Conservation (phyloP, 2,113 vertebrate species). For the Ahaetulla prasina region DNA sequence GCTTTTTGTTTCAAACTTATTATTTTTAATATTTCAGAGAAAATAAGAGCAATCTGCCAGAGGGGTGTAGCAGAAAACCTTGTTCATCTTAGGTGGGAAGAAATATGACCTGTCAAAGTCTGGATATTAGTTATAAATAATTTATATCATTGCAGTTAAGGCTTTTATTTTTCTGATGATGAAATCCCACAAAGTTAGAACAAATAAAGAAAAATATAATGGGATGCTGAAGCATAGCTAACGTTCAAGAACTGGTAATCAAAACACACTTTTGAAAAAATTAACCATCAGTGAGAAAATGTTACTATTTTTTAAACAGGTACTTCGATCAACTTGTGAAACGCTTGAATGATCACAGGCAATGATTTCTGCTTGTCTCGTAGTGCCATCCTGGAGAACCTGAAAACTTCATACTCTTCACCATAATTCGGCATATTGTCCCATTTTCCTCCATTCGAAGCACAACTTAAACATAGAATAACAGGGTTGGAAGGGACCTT, state of each 20-base stretch:
- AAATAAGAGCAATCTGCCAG: rapidly evolving
- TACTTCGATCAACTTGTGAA: too few relatives aligned
- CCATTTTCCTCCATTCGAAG: too few relatives aligned
- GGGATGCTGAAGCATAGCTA: not conserved
- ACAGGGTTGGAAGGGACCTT: too few relatives aligned
- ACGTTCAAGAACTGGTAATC: not conserved
- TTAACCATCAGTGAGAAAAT: too few relatives aligned
- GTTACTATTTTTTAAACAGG: too few relatives aligned
- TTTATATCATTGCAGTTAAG: not conserved
- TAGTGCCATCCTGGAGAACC: too few relatives aligned
- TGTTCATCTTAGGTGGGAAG: not conserved
- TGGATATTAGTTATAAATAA: not conserved
- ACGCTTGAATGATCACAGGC: too few relatives aligned
- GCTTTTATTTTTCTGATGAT: not conserved
- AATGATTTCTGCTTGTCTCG: too few relatives aligned
- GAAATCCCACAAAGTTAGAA: rapidly evolving
- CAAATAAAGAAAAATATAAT: not conserved
- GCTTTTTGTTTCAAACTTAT: not conserved
- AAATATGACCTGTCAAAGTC: not conserved
- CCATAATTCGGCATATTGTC: too few relatives aligned
- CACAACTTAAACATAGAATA: too few relatives aligned
- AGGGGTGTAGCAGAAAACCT: not conserved
- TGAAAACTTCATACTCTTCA: too few relatives aligned
- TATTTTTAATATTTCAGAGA: not conserved
- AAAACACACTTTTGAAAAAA: too few relatives aligned